Base-by-base conservation (phyloP, 2,797 vertebrate species). In the Syngnathus acus region DNA sequence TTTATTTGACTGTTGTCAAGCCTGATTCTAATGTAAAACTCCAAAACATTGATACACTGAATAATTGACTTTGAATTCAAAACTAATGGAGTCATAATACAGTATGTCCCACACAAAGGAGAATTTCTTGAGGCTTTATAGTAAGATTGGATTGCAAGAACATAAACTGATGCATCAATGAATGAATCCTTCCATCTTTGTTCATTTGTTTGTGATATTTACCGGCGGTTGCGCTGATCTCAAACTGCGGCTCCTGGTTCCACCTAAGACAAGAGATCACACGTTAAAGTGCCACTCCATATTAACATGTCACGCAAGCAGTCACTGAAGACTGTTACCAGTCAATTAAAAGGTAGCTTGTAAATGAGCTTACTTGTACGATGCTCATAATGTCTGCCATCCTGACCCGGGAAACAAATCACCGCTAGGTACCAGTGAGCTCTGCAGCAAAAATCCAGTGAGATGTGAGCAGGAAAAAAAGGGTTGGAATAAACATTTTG, bases 341-440 rank as follows among this genome's bases (percentile, higher is more conserved):
- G 9, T 40, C 11, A 9, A 61, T 21, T 43, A 21, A 43, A 42
- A 62, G 3, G 8, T 13, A 4, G 11, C 11, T 21, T 23, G 40
- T 14, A 23, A 16, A 62, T 26, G n/a, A 9, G 38, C 60, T 62
- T 62, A 57, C 65, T 54, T 39, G 38, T 26, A 26, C n/a, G 53
- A 53, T 26, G 40, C 23, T 42, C 53, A 39, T 42, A 16, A 21
- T 88, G 78, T 47, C 77, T 66, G 54, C 90, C 86, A 83, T 95
- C 92, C 82, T 96, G 85, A 79, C 92, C 93, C 0, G 96, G 95
- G 70, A 98, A 99, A 85, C 96, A 99, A 71, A 99, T 93, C 72
- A 99, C 90, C 76, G 93, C 94, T 72, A 98, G 90, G 81, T 92
- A 99, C 96, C 96, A 98, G 82, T 98, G 96, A 78, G 93, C 92